Conservation (phyloP, 2,113 vertebrate species). For the Melospiza georgiana region DNA sequence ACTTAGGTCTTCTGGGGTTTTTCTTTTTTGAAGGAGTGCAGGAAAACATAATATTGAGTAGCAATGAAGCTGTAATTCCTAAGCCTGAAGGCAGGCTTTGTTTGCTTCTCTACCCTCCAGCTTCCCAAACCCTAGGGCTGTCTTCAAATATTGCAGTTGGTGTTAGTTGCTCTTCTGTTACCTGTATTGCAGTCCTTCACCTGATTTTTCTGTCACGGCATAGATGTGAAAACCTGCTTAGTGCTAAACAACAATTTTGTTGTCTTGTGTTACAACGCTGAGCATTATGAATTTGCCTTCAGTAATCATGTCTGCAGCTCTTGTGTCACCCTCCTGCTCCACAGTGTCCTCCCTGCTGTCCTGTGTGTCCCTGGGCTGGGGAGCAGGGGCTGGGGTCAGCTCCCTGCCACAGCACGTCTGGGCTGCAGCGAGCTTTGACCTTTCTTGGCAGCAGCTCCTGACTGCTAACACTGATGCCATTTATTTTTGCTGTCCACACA, state of each 20-base stretch:
- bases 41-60: background rate
- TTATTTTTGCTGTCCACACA: background rate
- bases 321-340: background rate
- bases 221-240: background rate
- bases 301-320: background rate
- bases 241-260: background rate
- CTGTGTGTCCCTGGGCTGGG: background rate
- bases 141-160: background rate
- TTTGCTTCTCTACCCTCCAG: background rate
- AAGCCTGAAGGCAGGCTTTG: background rate
- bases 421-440: background rate
- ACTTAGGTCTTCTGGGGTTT: background rate
- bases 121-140: background rate
- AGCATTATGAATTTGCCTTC: background rate
- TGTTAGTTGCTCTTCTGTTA: background rate
- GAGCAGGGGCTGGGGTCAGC: background rate
- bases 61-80: background rate
- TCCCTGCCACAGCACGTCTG: background rate
- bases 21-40: background rate
- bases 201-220: background rate
- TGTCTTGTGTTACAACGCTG: background rate
- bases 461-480: background rate
- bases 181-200: background rate
- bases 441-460: background rate
- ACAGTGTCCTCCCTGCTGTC: fast-evolving